Evolutionary conservation across 2,888 invertebrate genomes (phyloP).

Genomic region (Magallana nippona): DNA sequence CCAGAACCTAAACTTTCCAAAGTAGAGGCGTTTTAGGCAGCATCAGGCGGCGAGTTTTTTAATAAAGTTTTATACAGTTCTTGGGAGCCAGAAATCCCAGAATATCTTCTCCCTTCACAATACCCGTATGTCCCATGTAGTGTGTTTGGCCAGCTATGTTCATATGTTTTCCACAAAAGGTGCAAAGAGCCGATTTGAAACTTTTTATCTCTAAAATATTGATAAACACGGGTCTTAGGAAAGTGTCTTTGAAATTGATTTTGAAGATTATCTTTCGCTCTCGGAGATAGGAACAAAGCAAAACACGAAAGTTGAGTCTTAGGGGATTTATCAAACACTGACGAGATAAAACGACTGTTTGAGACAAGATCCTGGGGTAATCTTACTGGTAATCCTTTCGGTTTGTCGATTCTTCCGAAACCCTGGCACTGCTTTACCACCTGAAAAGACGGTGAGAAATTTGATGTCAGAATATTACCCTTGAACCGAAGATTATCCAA

Average conservation of each 20-base stretch:
- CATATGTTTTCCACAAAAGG: slow-evolving; percentile 15
- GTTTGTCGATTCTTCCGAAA: background rate
- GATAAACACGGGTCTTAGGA: slow-evolving; percentile 29
- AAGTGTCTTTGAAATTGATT: slow-evolving; percentile 31
- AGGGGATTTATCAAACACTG: slow-evolving; percentile 27
- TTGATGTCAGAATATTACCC: background rate
- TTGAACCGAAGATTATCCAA: too few species aligned
- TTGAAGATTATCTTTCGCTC: slow-evolving; percentile 33
- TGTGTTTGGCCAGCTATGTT: slow-evolving; percentile 11
- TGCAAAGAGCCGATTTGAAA: slow-evolving; percentile 14
- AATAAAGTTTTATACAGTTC: background rate
- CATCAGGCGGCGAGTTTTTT: too few species aligned
- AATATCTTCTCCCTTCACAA: background rate
- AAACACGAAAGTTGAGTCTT: slow-evolving; percentile 22
- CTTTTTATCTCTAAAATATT: slow-evolving; percentile 32
- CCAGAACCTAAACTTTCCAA: too few species aligned
- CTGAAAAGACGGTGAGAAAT: background rate
- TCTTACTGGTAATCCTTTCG: slow-evolving; percentile 1
- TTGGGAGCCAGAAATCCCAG: background rate
- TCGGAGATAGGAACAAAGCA: slow-evolving; percentile 32
- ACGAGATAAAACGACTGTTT: slow-evolving; percentile 20
- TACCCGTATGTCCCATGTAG: slow-evolving; percentile 2
- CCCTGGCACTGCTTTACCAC: background rate
- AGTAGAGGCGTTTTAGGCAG: too few species aligned
- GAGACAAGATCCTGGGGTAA: slow-evolving; percentile 9